Conservation (phyloP, 2,797 vertebrate genomes). For the Orientallactaga sibirica region DNA sequence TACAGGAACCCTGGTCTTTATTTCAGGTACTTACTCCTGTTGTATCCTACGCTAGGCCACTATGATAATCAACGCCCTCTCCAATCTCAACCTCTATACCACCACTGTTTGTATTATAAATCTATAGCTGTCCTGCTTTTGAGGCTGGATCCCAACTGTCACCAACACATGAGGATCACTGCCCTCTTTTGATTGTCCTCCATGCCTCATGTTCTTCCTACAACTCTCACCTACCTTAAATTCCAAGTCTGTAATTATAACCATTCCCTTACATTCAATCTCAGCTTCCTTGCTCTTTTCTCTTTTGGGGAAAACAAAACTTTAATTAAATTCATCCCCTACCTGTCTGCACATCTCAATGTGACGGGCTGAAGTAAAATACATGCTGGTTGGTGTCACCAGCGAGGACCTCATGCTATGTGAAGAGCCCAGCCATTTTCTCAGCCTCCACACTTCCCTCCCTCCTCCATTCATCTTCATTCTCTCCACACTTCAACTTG, state of each 20-base stretch:
- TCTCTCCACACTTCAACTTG: not conserved
- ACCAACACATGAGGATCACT: not conserved
- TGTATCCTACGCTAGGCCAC: not conserved
- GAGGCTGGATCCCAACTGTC: not conserved
- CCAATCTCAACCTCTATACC: not conserved
- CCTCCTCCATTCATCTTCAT: no score
- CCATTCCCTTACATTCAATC: not conserved
- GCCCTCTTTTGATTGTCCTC: not conserved
- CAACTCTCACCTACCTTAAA: not conserved
- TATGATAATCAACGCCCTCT: not conserved
- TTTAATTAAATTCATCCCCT: not conserved
- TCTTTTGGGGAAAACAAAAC: not conserved
- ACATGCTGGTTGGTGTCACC: not conserved
- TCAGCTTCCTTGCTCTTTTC: slow-evolving; percentile 26
- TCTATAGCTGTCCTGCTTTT: not conserved
- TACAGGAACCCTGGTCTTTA: not conserved
- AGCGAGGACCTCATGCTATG: not conserved
- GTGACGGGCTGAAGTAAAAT: not conserved
- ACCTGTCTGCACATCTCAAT: not conserved
- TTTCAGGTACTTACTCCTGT: not conserved
- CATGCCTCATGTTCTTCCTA: not conserved
- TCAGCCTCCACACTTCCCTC: not conserved
- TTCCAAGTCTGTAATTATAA: not conserved
- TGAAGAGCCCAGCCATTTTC: not conserved
- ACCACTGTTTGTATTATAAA: not conserved